These are phyloP conservation scores for Chromis chromis DNA, from an alignment of 2,797 vertebrate genomes.

Conservation along the genomic window DNA sequence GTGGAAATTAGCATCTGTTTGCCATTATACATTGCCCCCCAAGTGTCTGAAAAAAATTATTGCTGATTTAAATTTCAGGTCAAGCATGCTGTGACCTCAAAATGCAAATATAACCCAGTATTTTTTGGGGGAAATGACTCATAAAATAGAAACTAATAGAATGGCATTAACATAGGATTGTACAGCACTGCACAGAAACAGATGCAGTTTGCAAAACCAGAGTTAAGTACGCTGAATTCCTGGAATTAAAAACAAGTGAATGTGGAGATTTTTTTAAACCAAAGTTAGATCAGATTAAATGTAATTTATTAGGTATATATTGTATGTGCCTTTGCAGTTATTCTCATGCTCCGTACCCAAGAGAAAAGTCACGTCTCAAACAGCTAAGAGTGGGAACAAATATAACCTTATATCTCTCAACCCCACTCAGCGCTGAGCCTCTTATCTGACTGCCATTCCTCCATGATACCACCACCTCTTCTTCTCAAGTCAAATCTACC, in stretches of 20 bases:
- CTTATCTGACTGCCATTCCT: slow-evolving; percentile 43
- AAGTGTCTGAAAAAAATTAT: neutral
- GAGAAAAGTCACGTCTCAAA: slow-evolving; percentile 14
- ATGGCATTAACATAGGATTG: neutral
- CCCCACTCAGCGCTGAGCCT: slow-evolving; percentile 44
- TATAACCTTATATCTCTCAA: slow-evolving; percentile 40
- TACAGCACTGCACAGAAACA: neutral
- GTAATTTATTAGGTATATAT: neutral
- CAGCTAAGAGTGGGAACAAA: slow-evolving; percentile 40
- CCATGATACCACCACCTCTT: slow-evolving; percentile 11
- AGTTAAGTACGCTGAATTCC: neutral
- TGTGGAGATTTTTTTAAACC: neutral
- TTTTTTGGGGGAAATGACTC: neutral
- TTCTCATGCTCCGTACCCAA: neutral
- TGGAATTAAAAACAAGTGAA: neutral
- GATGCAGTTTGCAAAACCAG: neutral
- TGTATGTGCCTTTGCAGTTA: neutral
- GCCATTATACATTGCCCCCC: too few species aligned
- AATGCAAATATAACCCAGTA: neutral
- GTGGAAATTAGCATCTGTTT: too few species aligned
- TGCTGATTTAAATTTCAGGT: neutral
- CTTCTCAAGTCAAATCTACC: slow-evolving; percentile 31
- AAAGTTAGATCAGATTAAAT: neutral
- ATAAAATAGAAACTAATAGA: neutral
- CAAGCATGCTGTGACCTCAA: neutral